Evolutionary conservation across 2,888 invertebrate genomes (phyloP), one percentile per base, ranked within the genome.

Genomic region (Aromia moschata): DNA sequence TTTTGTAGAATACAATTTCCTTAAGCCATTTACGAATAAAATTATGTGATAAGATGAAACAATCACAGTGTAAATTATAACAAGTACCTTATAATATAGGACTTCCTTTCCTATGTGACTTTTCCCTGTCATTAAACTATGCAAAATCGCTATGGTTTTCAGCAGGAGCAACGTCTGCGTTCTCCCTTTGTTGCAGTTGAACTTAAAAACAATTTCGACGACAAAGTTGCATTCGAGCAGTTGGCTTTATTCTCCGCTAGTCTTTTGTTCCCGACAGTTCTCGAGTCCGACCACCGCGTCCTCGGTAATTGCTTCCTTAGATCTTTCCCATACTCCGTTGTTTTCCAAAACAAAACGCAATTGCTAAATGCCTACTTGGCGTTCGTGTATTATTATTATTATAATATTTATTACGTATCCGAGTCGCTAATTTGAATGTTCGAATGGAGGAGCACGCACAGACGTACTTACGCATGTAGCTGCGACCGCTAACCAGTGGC

Each of bases 401-500:
- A 38, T 47, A 38, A 40, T 45, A 20, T 45, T 54, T 33, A 47
- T 56, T 56, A 40, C 46, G 15, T 38, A 46, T 16, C 30, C 25
- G 43, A 31, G 46, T 53, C 47, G 52, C 62, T 63, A 51, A 63
- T 63, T 60, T 57, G 51, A 60, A 60, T 60, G 25, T 46, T 60
- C 44, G 25, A 17, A 58, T 63, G 57, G 44, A 51, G 43, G 43
- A 60, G 30, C 60, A 63, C 63, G 63, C 57, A 63, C 60, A 31
- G 38, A 58, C 41, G 45, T 45, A 55, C 49, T 44, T 12, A 47
- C 17, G 20, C 37, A 40, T 47, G 56, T 9, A 25, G 38, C 33
- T 38, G 44, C 20, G 45, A 45, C 41, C 44, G 45, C 43, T n/a
- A n/a, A n/a, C n/a, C n/a, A n/a, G n/a, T n/a, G n/a, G n/a, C n/a